Base-by-base conservation (phyloP, 1,140 invertebrate genomes). In the Babylonia areolata region DNA sequence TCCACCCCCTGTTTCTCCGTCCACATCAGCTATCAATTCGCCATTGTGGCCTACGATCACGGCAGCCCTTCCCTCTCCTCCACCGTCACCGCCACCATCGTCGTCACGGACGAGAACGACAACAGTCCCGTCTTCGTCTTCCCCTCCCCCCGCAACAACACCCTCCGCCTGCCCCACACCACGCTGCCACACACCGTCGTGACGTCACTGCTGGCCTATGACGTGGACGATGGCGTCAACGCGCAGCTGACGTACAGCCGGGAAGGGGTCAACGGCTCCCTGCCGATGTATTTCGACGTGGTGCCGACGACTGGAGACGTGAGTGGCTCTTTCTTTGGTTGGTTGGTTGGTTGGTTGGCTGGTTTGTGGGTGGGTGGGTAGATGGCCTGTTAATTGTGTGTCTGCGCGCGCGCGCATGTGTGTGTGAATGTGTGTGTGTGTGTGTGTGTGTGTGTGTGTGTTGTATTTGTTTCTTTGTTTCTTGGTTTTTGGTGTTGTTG, bases 11-110 rank as follows among this genome's bases (percentile, higher is more conserved):
- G 6, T n/a, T 23, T n/a, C 58, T 64, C 20, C 58, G 58, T 64
- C 9, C 9, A 64, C 20, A 17, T n/a, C 35, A 95, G 95, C 85
- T 99, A 99, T 93, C 95, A 95, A 3, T 94, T 99, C 35, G 96
- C 95, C 15, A 75, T 92, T 9, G 71, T 85, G 73, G 90, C 90
- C 0, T 64, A 64, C 6, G 91, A 92, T 86, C 78, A 83, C 58
- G 91, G 90, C 5, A 80, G 46, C 9, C 88, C 89, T 17, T 73
- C 89, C 35, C 73, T 87, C 35, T 80, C 86, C 11, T 84, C 88
- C 37, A 46, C 79, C 15, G 82, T 81, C 31, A 39, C 87, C 9
- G 85, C 91, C n/a, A 89, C 88, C 20, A 83, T 92, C 5, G 79
- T 86, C 23, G 78, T 92, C 3, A 78, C 33, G 15, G 91, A 92